Evolutionary conservation across 1,140 invertebrate species (phyloP), one percentile per base, ranked within the genome.

Genomic region (Apolygus lucorum): DNA sequence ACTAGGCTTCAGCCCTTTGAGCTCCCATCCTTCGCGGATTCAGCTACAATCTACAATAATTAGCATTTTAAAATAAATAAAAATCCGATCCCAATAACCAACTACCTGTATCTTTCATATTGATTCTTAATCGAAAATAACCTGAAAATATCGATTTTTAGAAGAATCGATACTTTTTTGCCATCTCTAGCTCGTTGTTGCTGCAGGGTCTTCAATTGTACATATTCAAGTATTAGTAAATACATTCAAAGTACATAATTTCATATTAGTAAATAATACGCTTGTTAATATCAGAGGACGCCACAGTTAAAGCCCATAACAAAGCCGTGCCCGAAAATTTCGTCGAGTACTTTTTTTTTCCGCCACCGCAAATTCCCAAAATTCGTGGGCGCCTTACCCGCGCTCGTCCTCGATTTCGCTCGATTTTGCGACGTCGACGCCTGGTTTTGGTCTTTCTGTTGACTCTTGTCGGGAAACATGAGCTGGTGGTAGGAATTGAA

Each of bases 401-500:
- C 68, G 68, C 52, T 62, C 24, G 68, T 69, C 28, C 68, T 62
- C 27, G 52, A 62, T 28, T 69, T 69, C 54, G 68, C 59, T 27
- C 68, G 27, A 27, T 34, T 63, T 59, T 69, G 68, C 29, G 54
- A 59, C 25, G 54, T 34, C 52, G 52, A 54, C 52, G 54, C 52
- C 17, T 54, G 54, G 49, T 49, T 29, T 8, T 29, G 69, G 4
- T 28, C 24, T 25, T 63, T 28, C 21, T 28, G 63, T 65, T 70
- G 63, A 24, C 66, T 17, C 29, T 70, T 70, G 28, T 70, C 69
- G 24, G 63, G 63, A 27, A 70, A 70, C 69, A 70, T 70, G 21
- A 70, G 28, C 21, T 67, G 63, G 34, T 59, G 52, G 59, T 70
- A 70, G 17, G 69, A 70, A 63, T 70, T 70, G 69, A 64, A 70